phyloP scores from a whole-genome alignment of 2,797 vertebrate species.

The Liparis tanakae region DNA sequence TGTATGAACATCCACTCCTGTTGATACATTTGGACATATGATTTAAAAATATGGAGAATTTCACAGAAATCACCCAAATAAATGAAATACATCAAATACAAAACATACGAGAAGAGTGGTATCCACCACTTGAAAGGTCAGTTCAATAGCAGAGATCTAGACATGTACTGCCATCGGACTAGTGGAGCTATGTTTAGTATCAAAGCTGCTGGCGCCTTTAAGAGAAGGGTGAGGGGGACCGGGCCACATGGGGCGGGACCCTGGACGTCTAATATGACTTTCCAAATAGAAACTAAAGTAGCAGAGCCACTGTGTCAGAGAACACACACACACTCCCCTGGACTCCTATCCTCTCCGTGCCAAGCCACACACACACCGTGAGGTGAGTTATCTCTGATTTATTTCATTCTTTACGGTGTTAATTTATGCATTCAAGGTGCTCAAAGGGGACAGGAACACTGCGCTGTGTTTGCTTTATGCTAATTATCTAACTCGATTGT shows the following conservation, averaged over 20 bases:
- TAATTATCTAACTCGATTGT: constrained; percentile 2
- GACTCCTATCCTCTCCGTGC: constrained; percentile 13
- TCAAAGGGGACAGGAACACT: constrained; percentile 9
- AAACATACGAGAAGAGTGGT: not conserved
- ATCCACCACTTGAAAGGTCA: constrained; percentile 14
- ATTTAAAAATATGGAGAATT: not conserved
- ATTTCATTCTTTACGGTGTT: constrained; percentile 17
- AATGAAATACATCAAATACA: not conserved
- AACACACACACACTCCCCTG: constrained; percentile 30
- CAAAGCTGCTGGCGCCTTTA: constrained; percentile 65
- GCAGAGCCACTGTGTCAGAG: constrained; percentile 31
- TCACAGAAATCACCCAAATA: not conserved
- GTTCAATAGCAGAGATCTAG: constrained; percentile 5
- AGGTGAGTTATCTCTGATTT: constrained; percentile 65
- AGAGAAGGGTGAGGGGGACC: constrained; percentile 49
- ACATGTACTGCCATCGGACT: constrained; percentile 19
- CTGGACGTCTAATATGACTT: constrained; percentile 48
- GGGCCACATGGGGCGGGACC: constrained; percentile 38
- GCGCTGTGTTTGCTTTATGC: constrained; percentile 22
- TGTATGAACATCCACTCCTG: not conserved
- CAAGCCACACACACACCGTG: not conserved
- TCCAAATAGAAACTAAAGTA: constrained; percentile 59
- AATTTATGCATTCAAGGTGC: constrained; percentile 19
- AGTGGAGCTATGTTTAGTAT: constrained; percentile 64
- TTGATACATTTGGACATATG: not conserved